Base-by-base conservation (phyloP, 2,113 vertebrate genomes). In the Daubentonia madagascariensis region DNA sequence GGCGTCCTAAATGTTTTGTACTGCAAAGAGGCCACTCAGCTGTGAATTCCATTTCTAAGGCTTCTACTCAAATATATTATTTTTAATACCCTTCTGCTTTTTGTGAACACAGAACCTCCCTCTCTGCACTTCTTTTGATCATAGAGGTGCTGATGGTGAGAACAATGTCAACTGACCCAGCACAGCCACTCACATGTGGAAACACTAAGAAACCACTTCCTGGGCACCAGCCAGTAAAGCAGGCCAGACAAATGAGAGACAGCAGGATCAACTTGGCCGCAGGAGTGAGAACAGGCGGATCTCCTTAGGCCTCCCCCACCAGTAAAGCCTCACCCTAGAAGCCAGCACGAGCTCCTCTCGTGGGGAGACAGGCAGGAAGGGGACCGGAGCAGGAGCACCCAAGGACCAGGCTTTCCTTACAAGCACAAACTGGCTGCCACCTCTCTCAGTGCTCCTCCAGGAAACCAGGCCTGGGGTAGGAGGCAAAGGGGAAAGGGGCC, bases 61-160 rank as follows among this genome's bases (percentile, higher is more conserved):
- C 16, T 22, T 30, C 48, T 35, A 63, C 22, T 85, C 28, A 48
- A 63, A 93, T n/a, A 54, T 4, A 25, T 52, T 78, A 54, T 37
- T 67, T 88, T 83, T 50, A 92, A 63, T n/a, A 65, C 16, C 48
- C 30, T 37, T 54, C 57, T 65, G 54, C 5, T 43, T 92, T 92
- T 30, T 83, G 40, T 40, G 73, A 95, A 75, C 22, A 45, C 10
- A 35, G 12, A 92, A 43, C 57, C 48, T 93, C 50, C 70, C 35
- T 83, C 81, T 97, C 85, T 37, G 25, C 4, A 37, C 35, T 88
- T 78, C n/a, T 89, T 93, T 89, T 59, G 79, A 83, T 95, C 79
- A 70, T 70, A 65, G 81, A 93, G 54, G 87, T 89, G 50, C 32
- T 70, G 85, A 85, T 8, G 3, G 43, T 35, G 25, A 96, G 83